phyloP scores from a whole-genome alignment of 2,888 invertebrate genomes.

The Dorcus parallelipipedus region DNA sequence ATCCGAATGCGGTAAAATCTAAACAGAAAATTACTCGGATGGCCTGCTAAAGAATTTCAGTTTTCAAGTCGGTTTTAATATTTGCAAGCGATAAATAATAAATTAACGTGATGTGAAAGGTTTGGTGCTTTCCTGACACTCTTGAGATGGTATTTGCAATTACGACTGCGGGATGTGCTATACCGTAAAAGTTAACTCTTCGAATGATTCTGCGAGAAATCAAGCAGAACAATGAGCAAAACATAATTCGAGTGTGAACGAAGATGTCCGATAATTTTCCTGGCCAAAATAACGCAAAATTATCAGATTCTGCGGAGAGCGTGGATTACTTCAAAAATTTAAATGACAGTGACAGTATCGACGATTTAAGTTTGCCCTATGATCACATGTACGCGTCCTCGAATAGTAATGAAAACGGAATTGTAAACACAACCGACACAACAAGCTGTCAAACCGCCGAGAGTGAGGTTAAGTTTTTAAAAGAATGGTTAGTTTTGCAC shows the following conservation, averaged over 20 bases:
- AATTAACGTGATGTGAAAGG: too few relatives aligned
- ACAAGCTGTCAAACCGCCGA: slow-evolving; percentile 45
- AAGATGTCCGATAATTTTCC: slow-evolving; percentile 51
- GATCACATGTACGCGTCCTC: slow-evolving; percentile 74
- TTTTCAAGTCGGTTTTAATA: too few relatives aligned
- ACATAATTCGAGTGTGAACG: slow-evolving; percentile 46
- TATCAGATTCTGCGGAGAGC: slow-evolving; percentile 37
- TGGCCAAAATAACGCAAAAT: slow-evolving; percentile 41
- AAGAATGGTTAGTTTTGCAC: slow-evolving; percentile 77
- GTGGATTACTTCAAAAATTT: slow-evolving; percentile 32
- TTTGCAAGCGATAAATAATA: too few relatives aligned
- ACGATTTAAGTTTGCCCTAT: slow-evolving; percentile 61
- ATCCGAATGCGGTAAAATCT: too few relatives aligned
- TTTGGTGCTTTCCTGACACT: too few relatives aligned
- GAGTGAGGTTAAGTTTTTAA: slow-evolving; percentile 66
- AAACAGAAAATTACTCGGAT: too few relatives aligned
- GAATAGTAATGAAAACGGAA: slow-evolving; percentile 47
- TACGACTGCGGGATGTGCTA: too few relatives aligned
- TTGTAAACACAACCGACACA: slow-evolving; percentile 19
- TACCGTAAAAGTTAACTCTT: too few relatives aligned
- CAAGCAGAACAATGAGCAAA: slow-evolving; percentile 45
- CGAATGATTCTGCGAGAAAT: not conserved
- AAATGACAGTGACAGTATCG: slow-evolving; percentile 41
- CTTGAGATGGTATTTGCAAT: too few relatives aligned
- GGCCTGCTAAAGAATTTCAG: too few relatives aligned